Percentiles rank a stretch among this genome's conserved stretches.
Evolutionary conservation across 2,888 invertebrate species (phyloP).

Genomic region (Andrena chrysosceles): DNA sequence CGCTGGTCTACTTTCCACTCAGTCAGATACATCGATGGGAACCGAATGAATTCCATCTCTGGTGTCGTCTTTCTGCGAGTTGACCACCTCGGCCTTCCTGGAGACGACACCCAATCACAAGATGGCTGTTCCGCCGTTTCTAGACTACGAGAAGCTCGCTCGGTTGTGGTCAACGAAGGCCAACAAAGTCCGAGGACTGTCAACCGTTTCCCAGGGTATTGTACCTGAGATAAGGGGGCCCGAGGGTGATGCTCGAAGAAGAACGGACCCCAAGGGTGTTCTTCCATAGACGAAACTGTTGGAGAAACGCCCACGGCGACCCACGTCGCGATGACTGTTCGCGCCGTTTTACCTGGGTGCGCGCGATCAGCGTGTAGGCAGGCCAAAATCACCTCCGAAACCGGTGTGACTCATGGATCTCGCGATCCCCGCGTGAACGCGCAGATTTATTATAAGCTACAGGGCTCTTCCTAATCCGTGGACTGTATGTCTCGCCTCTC

Average conservation of each 20-base stretch:
- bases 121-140: too few species aligned
- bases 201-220: too few species aligned
- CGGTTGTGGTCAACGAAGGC: not conserved
- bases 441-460: constrained; percentile 48
- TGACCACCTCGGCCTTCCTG: too few species aligned
- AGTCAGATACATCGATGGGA: not conserved
- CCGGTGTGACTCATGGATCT: constrained; percentile 65
- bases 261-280: constrained; percentile 32
- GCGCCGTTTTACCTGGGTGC: constrained; percentile 53
- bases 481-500: not conserved
- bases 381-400: constrained; percentile 73
- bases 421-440: constrained; percentile 28
- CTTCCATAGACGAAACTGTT: constrained; percentile 22
- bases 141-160: too few species aligned
- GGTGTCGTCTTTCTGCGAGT: not conserved
- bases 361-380: constrained; percentile 52
- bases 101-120: not conserved
- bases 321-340: constrained; percentile 66
- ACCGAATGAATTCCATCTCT: constrained; percentile 22
- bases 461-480: constrained; percentile 29
- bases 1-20: constrained; percentile 11
- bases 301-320: constrained; percentile 63
- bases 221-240: not conserved
- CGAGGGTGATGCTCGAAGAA: constrained; percentile 25
- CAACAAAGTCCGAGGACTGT: not conserved